Conservation (phyloP, 2,797 vertebrate species). For the Thamnophis elegans region DNA sequence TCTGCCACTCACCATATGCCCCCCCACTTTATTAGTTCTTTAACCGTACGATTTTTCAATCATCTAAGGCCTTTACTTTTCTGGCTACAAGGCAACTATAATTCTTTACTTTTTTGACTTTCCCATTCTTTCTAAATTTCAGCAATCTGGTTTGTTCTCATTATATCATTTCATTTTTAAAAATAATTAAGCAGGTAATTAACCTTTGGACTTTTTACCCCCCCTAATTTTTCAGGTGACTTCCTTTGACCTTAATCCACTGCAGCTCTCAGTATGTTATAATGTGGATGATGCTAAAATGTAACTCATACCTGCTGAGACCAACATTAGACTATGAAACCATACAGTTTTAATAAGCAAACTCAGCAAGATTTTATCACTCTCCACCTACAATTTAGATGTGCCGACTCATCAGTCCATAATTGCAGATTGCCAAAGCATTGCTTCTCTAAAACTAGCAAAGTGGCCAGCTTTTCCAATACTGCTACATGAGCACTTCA, state of each 20-base stretch:
- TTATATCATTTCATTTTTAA: constrained; percentile 40
- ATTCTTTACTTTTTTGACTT: background rate
- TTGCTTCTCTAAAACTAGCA: constrained; percentile 47
- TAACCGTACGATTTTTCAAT: constrained; percentile 53
- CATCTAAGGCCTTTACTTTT: background rate
- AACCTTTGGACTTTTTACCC: constrained; percentile 43
- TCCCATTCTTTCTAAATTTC: background rate
- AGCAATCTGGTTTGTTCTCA: constrained; percentile 39
- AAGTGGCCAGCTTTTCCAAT: constrained; percentile 54
- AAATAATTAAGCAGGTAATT: constrained; percentile 13
- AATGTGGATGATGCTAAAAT: constrained; percentile 63
- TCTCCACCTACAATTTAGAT: constrained; percentile 70
- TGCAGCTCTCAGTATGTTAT: constrained; percentile 43
- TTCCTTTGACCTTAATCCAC: constrained; percentile 53
- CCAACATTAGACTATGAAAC: constrained; percentile 72
- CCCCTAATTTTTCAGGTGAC: constrained; percentile 34
- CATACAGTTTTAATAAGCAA: constrained; percentile 69
- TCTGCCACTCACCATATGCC: background rate
- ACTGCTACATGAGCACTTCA: constrained; percentile 29
- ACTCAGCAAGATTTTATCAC: constrained; percentile 78
- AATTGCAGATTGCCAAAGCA: constrained; percentile 34
- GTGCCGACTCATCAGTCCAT: constrained; percentile 66
- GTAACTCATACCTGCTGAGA: constrained; percentile 68
- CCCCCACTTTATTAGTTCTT: background rate
- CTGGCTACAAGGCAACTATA: background rate